Evolutionary conservation across 2,797 vertebrate species (phyloP), one percentile per base, ranked within the genome.

Genomic region (Argentina silus): DNA sequence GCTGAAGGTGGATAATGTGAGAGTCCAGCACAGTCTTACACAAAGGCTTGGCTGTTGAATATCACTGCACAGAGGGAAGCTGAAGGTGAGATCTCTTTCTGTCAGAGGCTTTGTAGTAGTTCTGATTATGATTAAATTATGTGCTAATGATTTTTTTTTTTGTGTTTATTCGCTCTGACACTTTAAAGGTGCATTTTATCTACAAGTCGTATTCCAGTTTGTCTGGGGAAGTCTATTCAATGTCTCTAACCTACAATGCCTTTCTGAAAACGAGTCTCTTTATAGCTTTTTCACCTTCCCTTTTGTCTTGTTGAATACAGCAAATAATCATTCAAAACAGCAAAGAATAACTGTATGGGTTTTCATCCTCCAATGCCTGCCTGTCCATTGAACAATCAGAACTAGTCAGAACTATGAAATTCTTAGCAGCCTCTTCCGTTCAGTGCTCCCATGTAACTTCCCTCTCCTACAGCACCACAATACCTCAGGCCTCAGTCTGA

Each of bases 401-500:
- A 36, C 27, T 2, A 36, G 27, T 36, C 27, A 36, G 27, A 36
- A 36, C 4, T 1, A 36, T 36, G 27, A 36, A 1, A 36, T 36
- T 36, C 27, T 36, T 36, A 36, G 27, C 27, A 36, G 27, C 4
- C 27, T 36, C 27, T 36, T 36, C 27, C 4, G 27, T 36, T 36
- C 27, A 36, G 4, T 36, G 27, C 27, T 55, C 53, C 1, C n/a
- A 55, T n/a, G 53, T n/a, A 55, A 55, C 6, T n/a, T 17, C 15
- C 19, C 19, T 19, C 19, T 57, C 56, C 17, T 9, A 21, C 8
- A 11, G 56, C 17, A 23, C 56, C 45, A 21, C 45, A 10, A 21
- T 14, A 19, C 11, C 45, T 17, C 45, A 21, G 23, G 12, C 45
- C 17, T 66, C 19, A 14, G 64, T 81, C 43, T 68, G 60, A 8